Percentiles rank a stretch among this genome's conserved stretches.
Evolutionary conservation across 2,888 invertebrate species (phyloP).

Genomic region (Rhaphigaster nebulosa): DNA sequence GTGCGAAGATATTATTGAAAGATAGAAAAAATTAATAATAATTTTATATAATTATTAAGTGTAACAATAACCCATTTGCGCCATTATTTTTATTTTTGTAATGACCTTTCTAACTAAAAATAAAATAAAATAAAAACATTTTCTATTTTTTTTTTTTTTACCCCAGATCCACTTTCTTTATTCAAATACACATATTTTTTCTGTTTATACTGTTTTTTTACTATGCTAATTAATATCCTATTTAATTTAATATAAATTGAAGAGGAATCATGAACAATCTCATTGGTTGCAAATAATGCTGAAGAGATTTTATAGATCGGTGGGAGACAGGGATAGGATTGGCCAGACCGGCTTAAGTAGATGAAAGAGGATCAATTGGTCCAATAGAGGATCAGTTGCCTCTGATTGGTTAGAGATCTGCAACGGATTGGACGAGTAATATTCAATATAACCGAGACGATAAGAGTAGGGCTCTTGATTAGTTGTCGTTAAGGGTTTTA

Average conservation of each 20-base stretch:
- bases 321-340: neutral
- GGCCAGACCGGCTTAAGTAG: neutral
- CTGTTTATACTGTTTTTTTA: too few species aligned
- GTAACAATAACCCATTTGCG: too few species aligned
- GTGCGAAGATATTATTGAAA: too few species aligned
- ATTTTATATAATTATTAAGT: too few species aligned
- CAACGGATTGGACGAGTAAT: neutral
- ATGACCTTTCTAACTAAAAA: too few species aligned
- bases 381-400: slow-evolving; percentile 6
- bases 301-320: neutral
- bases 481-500: slow-evolving; percentile 9
- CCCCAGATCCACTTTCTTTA: too few species aligned
- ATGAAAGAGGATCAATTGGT: slow-evolving; percentile 17
- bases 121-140: too few species aligned
- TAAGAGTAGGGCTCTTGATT: neutral
- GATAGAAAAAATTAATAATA: too few species aligned
- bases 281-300: neutral
- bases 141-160: too few species aligned
- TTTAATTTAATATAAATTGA: neutral
- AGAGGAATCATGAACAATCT: neutral
- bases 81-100: too few species aligned
- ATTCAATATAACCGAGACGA: neutral
- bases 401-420: slow-evolving; percentile 2
- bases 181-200: too few species aligned
- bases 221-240: neutral